Conservation (phyloP, 2,113 vertebrate species). For the Leptocoma aspasia region DNA sequence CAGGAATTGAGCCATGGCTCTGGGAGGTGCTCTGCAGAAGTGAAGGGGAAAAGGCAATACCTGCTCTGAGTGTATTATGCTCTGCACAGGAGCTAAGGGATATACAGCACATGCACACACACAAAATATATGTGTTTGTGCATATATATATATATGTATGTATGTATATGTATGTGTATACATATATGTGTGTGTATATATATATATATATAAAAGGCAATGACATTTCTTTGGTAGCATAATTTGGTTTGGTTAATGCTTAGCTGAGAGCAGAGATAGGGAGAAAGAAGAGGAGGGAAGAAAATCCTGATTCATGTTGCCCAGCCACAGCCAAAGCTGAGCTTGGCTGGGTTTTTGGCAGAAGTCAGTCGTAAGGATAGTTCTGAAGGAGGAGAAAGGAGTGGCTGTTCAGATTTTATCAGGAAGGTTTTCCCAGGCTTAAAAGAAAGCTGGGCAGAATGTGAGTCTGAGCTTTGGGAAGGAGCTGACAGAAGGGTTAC, state of each 20-base stretch:
- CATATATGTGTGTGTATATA: too few species aligned
- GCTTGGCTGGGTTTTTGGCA: neutral
- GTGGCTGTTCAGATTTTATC: constrained; percentile 41
- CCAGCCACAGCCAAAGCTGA: neutral
- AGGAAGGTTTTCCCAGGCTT: constrained; percentile 28
- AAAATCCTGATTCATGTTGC: neutral
- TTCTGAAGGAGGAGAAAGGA: constrained; percentile 23
- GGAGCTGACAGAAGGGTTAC: neutral
- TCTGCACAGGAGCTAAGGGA: neutral
- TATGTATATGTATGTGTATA: rapidly evolving
- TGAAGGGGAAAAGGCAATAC: neutral
- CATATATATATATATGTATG: neutral
- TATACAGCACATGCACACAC: neutral
- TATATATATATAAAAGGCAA: neutral
- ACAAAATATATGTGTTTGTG: too few species aligned
- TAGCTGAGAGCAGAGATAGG: neutral
- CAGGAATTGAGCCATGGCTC: neutral
- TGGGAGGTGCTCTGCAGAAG: neutral
- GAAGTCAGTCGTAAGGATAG: neutral
- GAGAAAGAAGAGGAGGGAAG: neutral
- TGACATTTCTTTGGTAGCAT: neutral
- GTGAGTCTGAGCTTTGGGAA: neutral
- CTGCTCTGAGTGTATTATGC: neutral
- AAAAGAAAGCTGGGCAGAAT: neutral
- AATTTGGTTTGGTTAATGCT: neutral